These are phyloP conservation scores for Tyto alba DNA, from an alignment of 2,113 vertebrate species.

Conservation along the genomic window DNA sequence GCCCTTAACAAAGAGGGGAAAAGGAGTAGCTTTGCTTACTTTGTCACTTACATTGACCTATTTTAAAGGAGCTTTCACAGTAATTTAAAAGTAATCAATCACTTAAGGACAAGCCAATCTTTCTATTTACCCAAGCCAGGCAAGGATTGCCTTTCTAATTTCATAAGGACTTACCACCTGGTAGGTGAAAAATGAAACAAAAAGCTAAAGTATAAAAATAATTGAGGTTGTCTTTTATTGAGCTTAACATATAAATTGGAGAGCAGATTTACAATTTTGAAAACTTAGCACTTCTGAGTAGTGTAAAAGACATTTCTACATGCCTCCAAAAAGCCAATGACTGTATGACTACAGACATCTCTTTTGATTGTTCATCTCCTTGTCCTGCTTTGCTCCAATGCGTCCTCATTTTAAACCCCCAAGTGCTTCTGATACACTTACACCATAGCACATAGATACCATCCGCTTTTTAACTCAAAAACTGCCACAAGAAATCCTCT, in stretches of 20 bases:
- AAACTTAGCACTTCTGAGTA: background rate
- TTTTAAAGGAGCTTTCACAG: constrained; percentile 36
- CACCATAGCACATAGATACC: background rate
- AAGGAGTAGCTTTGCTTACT: background rate
- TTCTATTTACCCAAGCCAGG: constrained; percentile 41
- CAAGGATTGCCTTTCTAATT: constrained; percentile 25
- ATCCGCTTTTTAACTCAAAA: background rate
- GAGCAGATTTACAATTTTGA: background rate
- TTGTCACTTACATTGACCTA: background rate
- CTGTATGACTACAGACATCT: background rate
- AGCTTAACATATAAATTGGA: background rate
- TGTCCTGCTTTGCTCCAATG: background rate
- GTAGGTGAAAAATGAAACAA: background rate
- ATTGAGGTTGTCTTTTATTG: background rate
- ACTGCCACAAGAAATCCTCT: background rate
- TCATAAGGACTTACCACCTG: constrained; percentile 6
- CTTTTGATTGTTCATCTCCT: background rate
- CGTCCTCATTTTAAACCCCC: background rate
- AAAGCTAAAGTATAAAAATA: background rate
- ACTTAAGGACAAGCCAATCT: constrained; percentile 20
- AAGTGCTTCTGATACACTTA: background rate
- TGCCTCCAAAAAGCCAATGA: background rate
- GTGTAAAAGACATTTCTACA: background rate
- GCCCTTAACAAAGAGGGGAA: background rate
- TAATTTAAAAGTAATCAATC: constrained; percentile 56